A percentile compares a stretch with the other conserved stretches of the same genome.
Conservation (phyloP, 2,113 vertebrate species). For the Bubo bubo region DNA sequence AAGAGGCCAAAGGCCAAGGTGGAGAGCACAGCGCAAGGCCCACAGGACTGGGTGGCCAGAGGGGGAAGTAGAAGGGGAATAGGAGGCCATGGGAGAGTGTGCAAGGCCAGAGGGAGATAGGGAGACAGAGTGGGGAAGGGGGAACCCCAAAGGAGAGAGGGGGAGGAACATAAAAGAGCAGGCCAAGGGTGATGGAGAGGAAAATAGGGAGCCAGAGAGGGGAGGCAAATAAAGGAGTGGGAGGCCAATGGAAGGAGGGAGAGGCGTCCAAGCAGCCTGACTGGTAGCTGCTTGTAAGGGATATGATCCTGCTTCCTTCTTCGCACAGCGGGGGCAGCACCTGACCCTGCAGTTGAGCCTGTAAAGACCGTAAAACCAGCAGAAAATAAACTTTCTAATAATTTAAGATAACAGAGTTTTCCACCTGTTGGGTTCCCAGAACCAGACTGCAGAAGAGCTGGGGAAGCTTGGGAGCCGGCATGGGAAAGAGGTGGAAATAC, state of each 20-base stretch:
- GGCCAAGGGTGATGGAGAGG: no score
- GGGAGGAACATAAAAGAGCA: not conserved
- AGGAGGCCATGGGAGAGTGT: not conserved
- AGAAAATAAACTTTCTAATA: not conserved
- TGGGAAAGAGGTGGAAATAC: not conserved
- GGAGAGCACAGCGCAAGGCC: not conserved
- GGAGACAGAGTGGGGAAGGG: not conserved
- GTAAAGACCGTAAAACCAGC: not conserved
- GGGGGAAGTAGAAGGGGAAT: not conserved
- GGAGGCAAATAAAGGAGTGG: not conserved
- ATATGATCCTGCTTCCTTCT: not conserved
- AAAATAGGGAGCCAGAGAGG: not conserved
- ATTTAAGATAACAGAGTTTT: not conserved
- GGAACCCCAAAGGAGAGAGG: not conserved
- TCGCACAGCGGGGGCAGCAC: not conserved
- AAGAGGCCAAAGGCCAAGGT: not conserved
- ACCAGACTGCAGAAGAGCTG: not conserved
- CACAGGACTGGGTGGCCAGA: not conserved
- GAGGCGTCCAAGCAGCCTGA: not conserved
- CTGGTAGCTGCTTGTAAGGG: not conserved
- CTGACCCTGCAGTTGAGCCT: not conserved
- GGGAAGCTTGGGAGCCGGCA: not conserved
- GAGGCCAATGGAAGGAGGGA: not conserved
- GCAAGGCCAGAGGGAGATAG: not conserved
- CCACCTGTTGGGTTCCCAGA: not conserved